Conservation (phyloP, 2,113 vertebrate species). For the Piaya cayana region DNA sequence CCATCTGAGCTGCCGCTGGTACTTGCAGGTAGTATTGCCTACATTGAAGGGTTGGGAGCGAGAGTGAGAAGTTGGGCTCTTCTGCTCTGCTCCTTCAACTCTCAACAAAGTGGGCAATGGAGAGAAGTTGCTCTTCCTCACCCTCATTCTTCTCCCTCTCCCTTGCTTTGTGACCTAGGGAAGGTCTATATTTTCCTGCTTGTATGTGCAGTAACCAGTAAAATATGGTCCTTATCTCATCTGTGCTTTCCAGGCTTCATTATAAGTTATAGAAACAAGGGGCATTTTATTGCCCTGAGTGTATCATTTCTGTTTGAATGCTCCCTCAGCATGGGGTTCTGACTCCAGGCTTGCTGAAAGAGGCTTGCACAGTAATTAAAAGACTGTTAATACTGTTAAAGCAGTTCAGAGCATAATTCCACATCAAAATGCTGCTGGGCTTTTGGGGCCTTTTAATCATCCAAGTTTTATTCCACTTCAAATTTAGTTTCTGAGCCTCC, state of each 20-base stretch:
- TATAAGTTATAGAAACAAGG: slow-evolving; percentile 38
- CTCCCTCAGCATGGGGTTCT: slow-evolving; percentile 42
- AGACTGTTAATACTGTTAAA: slow-evolving; percentile 38
- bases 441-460: neutral
- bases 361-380: slow-evolving; percentile 23
- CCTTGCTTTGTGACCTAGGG: neutral
- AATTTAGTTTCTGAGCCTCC: slow-evolving; percentile 6
- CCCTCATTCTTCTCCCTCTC: neutral
- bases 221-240: slow-evolving; percentile 28
- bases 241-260: slow-evolving; percentile 27
- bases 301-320: slow-evolving; percentile 42
- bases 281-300: slow-evolving; percentile 18
- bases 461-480: slow-evolving; percentile 23
- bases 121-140: neutral
- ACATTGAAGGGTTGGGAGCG: neutral
- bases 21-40: neutral
- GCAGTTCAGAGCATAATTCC: slow-evolving; percentile 38
- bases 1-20: neutral
- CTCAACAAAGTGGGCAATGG: neutral
- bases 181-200: neutral
- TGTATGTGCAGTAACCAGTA: neutral
- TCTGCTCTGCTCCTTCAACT: neutral
- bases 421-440: slow-evolving; percentile 29
- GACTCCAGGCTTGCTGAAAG: neutral
- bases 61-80: neutral